These are phyloP conservation scores for Procambarus clarkii DNA, from an alignment of 1,140 invertebrate species.

Conservation along the genomic window DNA sequence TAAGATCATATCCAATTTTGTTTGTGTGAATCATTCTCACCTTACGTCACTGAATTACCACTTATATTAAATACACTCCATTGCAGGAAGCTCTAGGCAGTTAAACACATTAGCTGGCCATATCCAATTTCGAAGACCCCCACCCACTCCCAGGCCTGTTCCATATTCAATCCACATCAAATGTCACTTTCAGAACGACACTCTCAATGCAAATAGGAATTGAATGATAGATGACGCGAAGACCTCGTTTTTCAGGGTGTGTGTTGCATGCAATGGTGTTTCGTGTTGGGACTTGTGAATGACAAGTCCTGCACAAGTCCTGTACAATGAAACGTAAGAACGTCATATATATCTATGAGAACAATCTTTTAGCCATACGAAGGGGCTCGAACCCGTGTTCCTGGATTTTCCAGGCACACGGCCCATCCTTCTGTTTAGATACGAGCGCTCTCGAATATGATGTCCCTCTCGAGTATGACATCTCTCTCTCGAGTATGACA, in stretches of 20 bases:
- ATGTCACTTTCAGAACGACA: not conserved
- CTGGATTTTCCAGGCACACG: not conserved
- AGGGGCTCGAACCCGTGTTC: not conserved
- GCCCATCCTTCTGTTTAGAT: not conserved
- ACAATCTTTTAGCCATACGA: not conserved
- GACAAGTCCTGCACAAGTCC: not conserved
- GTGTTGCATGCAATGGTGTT: no score
- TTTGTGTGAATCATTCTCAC: not conserved
- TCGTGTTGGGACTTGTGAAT: not conserved
- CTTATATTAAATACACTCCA: not conserved
- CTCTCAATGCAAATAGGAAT: conserved; percentile 15
- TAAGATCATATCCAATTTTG: no score
- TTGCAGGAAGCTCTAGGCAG: not conserved
- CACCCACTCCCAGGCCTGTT: not conserved
- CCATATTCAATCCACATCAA: not conserved
- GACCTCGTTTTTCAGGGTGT: not conserved
- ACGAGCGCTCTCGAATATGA: no score
- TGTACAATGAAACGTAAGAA: no score
- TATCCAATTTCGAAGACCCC: not conserved
- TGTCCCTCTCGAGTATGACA: no score
- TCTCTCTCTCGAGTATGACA: no score
- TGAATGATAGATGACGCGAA: not conserved
- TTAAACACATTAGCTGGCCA: not conserved
- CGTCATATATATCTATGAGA: no score
- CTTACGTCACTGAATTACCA: not conserved